Conservation (phyloP, 2,113 vertebrate genomes). For the Aplodontia rufa region DNA sequence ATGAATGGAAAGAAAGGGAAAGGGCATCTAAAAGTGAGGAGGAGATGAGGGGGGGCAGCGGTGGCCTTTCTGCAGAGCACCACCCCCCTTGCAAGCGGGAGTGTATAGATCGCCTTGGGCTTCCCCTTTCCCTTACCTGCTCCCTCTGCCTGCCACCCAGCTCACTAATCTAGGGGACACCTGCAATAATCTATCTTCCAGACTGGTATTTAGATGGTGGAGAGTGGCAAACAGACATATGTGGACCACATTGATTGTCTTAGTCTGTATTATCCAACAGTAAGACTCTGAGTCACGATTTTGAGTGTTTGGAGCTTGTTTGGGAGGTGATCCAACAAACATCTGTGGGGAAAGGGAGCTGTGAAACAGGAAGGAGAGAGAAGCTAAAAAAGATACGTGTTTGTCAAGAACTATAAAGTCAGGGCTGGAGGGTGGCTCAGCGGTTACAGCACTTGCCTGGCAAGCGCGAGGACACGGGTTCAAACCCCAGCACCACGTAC, state of each 20-base stretch:
- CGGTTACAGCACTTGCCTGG: too few relatives aligned
- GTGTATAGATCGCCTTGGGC: not conserved
- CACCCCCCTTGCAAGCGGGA: not conserved
- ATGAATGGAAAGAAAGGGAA: constrained; percentile 39
- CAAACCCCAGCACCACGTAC: too few relatives aligned
- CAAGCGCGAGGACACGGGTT: too few relatives aligned
- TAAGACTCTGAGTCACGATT: not conserved
- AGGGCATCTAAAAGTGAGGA: not conserved
- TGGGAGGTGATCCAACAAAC: constrained; percentile 1
- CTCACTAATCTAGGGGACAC: not conserved
- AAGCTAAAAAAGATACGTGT: not conserved
- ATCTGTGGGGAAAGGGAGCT: not conserved
- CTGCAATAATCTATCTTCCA: not conserved
- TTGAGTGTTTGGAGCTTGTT: not conserved
- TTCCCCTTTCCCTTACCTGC: not conserved
- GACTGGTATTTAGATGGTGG: not conserved
- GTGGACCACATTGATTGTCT: not conserved
- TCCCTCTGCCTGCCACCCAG: not conserved
- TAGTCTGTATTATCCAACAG: not conserved
- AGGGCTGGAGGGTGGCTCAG: too few relatives aligned
- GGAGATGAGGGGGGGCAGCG: not conserved
- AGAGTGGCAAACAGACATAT: not conserved
- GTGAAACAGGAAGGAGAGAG: not conserved
- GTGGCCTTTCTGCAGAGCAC: not conserved
- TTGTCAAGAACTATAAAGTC: not conserved